Conservation (phyloP, 2,113 vertebrate genomes). For the Scortum barcoo region DNA sequence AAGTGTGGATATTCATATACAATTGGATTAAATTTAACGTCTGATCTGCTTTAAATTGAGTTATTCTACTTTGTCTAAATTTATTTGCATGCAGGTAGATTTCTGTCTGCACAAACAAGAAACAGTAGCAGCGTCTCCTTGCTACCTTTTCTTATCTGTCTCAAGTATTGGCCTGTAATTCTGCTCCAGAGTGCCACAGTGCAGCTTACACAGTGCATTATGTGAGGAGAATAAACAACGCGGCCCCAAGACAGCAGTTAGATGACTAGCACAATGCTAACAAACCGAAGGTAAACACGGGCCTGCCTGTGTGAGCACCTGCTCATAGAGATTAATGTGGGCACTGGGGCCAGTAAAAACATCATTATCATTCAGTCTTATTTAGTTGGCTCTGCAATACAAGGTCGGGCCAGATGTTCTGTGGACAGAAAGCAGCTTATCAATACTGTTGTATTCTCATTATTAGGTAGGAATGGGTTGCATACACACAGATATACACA, state of each 20-base stretch:
- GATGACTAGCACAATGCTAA: conserved; percentile 54
- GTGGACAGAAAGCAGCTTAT: conserved; percentile 61
- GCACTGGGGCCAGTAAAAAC: conserved; percentile 52
- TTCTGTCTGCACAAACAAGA: background rate
- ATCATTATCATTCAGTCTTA: conserved; percentile 72
- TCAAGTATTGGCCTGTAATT: conserved; percentile 29
- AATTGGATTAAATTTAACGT: background rate
- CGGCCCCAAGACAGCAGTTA: conserved; percentile 46
- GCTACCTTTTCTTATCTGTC: conserved; percentile 14
- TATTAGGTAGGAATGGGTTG: conserved; percentile 38
- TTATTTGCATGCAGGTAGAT: background rate
- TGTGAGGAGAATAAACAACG: conserved; percentile 58
- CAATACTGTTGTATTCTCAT: conserved; percentile 41
- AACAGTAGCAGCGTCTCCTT: background rate
- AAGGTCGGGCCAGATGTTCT: conserved; percentile 72
- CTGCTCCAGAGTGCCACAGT: conserved; percentile 23
- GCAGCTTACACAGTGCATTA: conserved; percentile 50
- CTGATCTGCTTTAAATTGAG: background rate
- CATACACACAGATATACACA: background rate
- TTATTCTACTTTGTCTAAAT: background rate
- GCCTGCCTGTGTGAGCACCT: conserved; percentile 67
- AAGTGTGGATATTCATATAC: background rate
- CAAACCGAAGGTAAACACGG: conserved; percentile 62
- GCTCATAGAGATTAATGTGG: conserved; percentile 67
- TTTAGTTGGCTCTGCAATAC: conserved; percentile 46